Base-by-base conservation (phyloP, 1,140 invertebrate species). In the Odontomachus brunneus region DNA sequence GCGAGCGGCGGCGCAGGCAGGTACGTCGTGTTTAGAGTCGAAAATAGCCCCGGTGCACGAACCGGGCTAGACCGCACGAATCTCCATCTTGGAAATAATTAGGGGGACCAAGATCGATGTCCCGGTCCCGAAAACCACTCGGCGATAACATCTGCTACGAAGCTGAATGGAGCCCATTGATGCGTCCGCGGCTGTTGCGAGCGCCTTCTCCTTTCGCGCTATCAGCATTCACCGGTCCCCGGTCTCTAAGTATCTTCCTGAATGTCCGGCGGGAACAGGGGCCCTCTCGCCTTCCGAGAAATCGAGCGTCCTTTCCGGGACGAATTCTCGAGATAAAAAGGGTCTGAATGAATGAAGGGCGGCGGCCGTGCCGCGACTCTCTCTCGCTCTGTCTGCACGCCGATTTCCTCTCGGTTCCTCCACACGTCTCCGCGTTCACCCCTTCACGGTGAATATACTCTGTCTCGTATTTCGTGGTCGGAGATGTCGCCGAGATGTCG, bases 281-380 rank as follows among this genome's bases (percentile, higher is more conserved):
- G 84, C 51, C 66, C 66, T 5, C 80, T 88, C 63, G 82, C 83
- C 89, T 94, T 93, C 94, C 91, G 69, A 94, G 94, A 94, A 94
- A 94, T 92, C 91, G 88, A 85, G 91, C 93, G 91, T 93, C 91
- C 93, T 94, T 94, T 94, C 93, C 94, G 93, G 93, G 93, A 94
- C 92, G 92, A 94, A 94, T 94, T 93, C 93, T 88, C 92, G 84
- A 94, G 93, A 94, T 94, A 93, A 93, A 94, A 94, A 93, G 91
- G 91, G 91, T 92, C 90, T 94, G 93, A 94, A 94, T 94, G 94
- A 94, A 94, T 94, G 93, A 93, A 93, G 93, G 92, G 90, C 92
- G 89, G 78, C 85, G 86, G 86, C 87, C 38, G 38, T 44, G 38
- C 38, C 38, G 38, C 38, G 4, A 9, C 38, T 44, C 38, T 44